Evolutionary conservation across 2,797 vertebrate genomes (phyloP).

Genomic region (Thamnophis elegans): DNA sequence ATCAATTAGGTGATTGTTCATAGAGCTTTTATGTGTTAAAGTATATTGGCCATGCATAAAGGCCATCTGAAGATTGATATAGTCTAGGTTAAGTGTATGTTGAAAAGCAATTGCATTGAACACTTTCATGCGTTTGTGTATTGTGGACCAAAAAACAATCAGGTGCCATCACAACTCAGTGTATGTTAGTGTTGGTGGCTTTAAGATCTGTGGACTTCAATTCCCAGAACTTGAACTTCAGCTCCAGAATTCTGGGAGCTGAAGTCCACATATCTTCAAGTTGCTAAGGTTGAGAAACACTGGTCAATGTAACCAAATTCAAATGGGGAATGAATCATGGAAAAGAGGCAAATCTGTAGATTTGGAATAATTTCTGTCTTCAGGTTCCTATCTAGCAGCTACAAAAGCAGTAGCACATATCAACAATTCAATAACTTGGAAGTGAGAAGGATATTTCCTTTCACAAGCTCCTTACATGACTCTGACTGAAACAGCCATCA

Average conservation of each 20-base stretch:
- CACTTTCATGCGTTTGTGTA: neutral
- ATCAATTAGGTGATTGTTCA: neutral
- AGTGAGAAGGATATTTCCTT: too few species aligned
- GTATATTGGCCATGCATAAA: neutral
- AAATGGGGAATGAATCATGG: neutral
- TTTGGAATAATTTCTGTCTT: neutral
- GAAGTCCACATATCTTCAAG: neutral
- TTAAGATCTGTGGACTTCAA: neutral
- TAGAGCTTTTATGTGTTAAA: neutral
- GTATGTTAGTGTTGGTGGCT: neutral
- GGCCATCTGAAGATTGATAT: neutral
- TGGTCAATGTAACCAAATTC: neutral
- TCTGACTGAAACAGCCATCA: neutral
- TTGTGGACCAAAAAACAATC: neutral
- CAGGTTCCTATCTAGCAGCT: neutral
- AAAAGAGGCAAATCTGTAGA: neutral
- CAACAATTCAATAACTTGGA: too few species aligned
- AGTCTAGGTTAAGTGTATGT: neutral
- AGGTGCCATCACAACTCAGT: neutral
- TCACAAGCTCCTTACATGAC: too few species aligned
- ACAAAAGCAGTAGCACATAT: neutral
- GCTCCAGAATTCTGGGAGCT: neutral
- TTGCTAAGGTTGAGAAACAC: neutral
- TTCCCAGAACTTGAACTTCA: neutral
- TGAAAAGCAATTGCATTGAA: neutral